A percentile compares a stretch with the other conserved stretches of the same genome.
These are phyloP conservation scores for Eilema sororculum DNA, from an alignment of 2,888 invertebrate genomes.

Conservation along the genomic window DNA sequence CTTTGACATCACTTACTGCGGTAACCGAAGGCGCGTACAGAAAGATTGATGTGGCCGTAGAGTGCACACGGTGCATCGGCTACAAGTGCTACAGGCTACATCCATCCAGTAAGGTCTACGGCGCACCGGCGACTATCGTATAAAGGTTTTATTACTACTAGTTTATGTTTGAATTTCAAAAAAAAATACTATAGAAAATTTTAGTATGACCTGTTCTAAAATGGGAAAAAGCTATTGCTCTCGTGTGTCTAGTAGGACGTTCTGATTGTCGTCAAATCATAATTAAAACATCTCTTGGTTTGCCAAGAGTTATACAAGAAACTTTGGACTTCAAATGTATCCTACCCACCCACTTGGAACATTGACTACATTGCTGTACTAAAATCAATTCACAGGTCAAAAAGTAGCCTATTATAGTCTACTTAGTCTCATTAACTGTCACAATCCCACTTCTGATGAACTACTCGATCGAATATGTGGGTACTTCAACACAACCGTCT, in stretches of 20 bases:
- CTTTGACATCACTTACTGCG: constrained; percentile 12
- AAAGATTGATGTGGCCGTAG: neutral
- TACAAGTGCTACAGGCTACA: neutral
- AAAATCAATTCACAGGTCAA: neutral
- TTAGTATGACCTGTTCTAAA: no score
- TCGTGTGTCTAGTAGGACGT: neutral
- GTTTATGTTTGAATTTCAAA: no score
- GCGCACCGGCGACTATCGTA: neutral
- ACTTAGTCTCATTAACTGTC: neutral
- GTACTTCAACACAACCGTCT: neutral
- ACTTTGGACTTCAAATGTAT: neutral
- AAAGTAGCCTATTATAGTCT: neutral
- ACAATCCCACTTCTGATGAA: neutral
- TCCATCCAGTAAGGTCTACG: neutral
- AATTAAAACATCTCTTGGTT: neutral
- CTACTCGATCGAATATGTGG: neutral
- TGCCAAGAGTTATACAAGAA: neutral
- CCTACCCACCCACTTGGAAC: neutral
- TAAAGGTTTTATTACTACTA: neutral
- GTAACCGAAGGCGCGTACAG: neutral
- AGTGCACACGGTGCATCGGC: neutral
- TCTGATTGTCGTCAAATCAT: neutral
- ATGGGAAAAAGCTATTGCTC: neutral
- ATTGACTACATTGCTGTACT: neutral
- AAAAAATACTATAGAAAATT: no score